Percentiles rank a stretch among this genome's conserved stretches.
These are phyloP conservation scores for Nomada ruficornis DNA, from an alignment of 2,888 invertebrate species.

Conservation along the genomic window DNA sequence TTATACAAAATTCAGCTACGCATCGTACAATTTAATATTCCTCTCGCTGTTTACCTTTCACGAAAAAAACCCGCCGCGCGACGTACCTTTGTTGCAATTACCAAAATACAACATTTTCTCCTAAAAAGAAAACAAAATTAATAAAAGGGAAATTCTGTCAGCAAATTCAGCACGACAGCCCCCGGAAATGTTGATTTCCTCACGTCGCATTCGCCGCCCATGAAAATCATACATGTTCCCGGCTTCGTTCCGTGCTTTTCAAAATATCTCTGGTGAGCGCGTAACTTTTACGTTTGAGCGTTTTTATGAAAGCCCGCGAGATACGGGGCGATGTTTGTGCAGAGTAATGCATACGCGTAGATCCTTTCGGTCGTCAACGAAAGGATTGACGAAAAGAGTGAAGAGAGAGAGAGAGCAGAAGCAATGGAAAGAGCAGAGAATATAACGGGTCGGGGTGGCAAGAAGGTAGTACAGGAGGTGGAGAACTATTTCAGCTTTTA, in stretches of 20 bases:
- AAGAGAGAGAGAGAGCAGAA: not conserved
- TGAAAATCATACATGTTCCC: not conserved
- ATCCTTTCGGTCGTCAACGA: slow-evolving; percentile 26
- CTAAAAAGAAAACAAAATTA: not conserved
- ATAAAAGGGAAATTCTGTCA: not conserved
- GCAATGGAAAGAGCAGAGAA: not conserved
- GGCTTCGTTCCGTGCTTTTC: not conserved
- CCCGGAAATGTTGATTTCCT: slow-evolving; percentile 1
- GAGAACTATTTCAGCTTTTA: slow-evolving; percentile 71
- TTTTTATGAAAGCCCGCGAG: slow-evolving; percentile 41
- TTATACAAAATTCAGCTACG: no score
- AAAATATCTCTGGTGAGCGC: not conserved
- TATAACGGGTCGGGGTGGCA: not conserved
- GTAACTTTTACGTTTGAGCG: slow-evolving; percentile 19
- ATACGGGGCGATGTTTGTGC: slow-evolving; percentile 12
- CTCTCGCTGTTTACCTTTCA: no score
- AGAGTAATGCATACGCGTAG: not conserved
- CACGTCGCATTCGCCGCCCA: not conserved
- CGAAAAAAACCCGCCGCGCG: no score
- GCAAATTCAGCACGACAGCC: not conserved
- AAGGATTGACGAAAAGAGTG: slow-evolving; percentile 21
- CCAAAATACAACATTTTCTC: not conserved
- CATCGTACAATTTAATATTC: no score
- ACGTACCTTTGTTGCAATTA: not conserved
- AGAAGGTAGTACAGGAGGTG: slow-evolving; percentile 15